Evolutionary conservation across 2,113 vertebrate genomes (phyloP).

Genomic region (Hippocampus guttulatus): DNA sequence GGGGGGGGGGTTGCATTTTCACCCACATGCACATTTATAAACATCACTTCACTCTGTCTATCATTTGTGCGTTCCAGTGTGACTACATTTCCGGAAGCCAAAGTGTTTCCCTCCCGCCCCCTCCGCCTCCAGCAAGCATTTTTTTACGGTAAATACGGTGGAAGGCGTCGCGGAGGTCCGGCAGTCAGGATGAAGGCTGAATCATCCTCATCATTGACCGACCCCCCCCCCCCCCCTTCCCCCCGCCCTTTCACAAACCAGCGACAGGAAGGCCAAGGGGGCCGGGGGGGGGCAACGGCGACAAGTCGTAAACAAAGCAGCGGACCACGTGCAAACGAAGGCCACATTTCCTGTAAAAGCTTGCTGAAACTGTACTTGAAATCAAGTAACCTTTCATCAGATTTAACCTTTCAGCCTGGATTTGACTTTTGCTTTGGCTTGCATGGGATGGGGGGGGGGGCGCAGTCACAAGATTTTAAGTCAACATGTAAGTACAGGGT

Average conservation of each 20-base stretch:
- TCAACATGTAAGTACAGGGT: no score
- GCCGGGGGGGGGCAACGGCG: background rate
- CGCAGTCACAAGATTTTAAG: no score
- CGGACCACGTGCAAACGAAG: slow-evolving; percentile 14
- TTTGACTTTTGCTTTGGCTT: background rate
- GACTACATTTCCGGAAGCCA: slow-evolving; percentile 20
- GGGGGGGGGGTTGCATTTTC: no score
- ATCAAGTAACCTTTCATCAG: background rate
- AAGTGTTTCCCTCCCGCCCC: background rate
- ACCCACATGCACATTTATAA: no score
- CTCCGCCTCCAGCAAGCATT: background rate
- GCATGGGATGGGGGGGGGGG: no score
- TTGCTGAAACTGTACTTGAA: background rate
- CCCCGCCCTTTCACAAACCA: background rate
- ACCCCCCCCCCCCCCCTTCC: background rate
- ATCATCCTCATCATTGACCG: background rate
- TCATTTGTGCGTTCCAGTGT: slow-evolving; percentile 7
- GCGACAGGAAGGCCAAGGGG: slow-evolving; percentile 18
- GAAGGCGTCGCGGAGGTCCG: slow-evolving; percentile 8
- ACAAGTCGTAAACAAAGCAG: background rate
- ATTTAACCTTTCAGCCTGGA: background rate
- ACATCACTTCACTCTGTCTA: no score
- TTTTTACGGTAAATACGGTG: slow-evolving; percentile 38
- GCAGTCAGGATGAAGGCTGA: slow-evolving; percentile 23
- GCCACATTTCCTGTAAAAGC: slow-evolving; percentile 37